These are phyloP conservation scores for Pagrus major DNA, from an alignment of 2,113 vertebrate genomes.

Conservation along the genomic window DNA sequence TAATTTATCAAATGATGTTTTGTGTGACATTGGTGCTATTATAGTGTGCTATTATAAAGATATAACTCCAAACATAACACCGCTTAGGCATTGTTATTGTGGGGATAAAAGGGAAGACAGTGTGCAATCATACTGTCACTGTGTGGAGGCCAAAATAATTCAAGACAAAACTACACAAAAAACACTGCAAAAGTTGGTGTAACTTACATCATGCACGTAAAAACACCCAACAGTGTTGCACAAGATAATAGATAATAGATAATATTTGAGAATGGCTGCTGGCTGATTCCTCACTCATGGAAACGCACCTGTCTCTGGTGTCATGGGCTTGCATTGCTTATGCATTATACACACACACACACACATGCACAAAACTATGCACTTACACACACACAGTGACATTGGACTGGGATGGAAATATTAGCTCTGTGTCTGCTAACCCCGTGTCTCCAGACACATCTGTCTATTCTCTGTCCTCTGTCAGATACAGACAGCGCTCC, in stretches of 20 bases:
- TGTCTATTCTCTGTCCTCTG: slow-evolving; percentile 34
- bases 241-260: background rate
- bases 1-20: too few species aligned
- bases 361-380: background rate
- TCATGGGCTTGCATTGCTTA: background rate
- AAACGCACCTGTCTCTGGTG: slow-evolving; percentile 29
- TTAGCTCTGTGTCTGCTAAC: slow-evolving; percentile 4
- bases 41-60: too few species aligned
- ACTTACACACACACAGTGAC: background rate
- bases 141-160: background rate
- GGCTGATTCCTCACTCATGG: slow-evolving; percentile 8
- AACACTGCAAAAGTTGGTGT: background rate
- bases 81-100: background rate
- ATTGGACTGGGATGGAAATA: slow-evolving; percentile 34
- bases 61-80: too few species aligned
- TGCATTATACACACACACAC: background rate
- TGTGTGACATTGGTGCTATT: too few species aligned
- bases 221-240: background rate
- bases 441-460: slow-evolving; percentile 58
- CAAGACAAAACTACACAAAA: background rate
- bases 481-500: slow-evolving; percentile 37
- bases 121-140: background rate
- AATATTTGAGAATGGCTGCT: background rate
- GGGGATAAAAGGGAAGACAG: background rate
- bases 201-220: background rate